These are phyloP conservation scores for Amphipoea oculea DNA, from an alignment of 2,888 invertebrate species.

Conservation along the genomic window DNA sequence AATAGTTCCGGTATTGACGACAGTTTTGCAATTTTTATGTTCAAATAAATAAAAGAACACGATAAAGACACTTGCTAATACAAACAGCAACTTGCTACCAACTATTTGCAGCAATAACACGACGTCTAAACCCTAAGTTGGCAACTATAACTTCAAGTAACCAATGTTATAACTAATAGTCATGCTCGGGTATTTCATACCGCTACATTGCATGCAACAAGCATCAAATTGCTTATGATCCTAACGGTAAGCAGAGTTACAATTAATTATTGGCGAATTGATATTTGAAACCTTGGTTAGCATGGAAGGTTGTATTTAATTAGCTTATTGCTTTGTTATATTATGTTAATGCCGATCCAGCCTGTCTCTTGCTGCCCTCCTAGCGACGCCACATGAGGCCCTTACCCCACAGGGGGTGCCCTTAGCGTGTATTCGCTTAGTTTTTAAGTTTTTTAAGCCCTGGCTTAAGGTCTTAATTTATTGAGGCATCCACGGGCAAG, in stretches of 20 bases:
- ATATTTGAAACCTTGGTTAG: conserved; percentile 20
- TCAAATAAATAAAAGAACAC: neutral
- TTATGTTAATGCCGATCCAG: no score
- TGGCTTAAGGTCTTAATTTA: no score
- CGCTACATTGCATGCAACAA: conserved; percentile 29
- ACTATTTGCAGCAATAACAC: neutral
- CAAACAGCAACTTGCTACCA: neutral
- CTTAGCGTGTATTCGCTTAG: no score
- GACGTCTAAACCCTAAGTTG: neutral
- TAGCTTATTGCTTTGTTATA: neutral
- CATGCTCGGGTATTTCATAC: conserved; percentile 31
- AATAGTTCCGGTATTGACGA: neutral
- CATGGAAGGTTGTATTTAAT: neutral
- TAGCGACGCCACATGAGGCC: no score
- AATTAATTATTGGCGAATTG: conserved; percentile 22
- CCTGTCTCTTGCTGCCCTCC: no score
- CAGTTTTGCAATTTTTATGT: neutral
- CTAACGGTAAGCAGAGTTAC: conserved; percentile 40
- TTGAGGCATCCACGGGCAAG: no score
- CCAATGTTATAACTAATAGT: conserved; percentile 23
- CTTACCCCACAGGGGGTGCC: no score
- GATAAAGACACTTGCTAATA: neutral
- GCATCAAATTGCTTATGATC: conserved; percentile 51
- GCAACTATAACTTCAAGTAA: conserved; percentile 23
- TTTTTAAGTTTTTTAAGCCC: no score